A percentile compares a stretch with the other conserved stretches of the same genome.
phyloP scores from a whole-genome alignment of 2,113 vertebrate species.

The Podarcis cretensis region DNA sequence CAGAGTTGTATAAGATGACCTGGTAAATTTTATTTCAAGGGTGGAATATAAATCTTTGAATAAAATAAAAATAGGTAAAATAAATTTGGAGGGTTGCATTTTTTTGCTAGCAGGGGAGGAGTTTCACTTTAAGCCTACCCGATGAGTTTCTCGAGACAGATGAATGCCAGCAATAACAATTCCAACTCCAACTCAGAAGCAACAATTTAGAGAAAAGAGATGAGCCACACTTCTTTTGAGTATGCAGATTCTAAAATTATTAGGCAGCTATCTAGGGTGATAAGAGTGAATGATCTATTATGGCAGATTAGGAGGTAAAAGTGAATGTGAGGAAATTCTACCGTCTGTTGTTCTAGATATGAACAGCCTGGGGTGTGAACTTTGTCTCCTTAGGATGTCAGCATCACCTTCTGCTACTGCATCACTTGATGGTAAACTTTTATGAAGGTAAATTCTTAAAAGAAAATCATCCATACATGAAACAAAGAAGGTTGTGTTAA shows the following conservation, averaged over 20 bases:
- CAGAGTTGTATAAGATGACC: too few relatives aligned
- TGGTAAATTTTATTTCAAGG: too few relatives aligned
- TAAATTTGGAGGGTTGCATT: too few relatives aligned
- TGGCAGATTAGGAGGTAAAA: not conserved
- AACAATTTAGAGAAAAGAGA: not conserved
- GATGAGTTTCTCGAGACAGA: too few relatives aligned
- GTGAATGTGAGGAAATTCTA: not conserved
- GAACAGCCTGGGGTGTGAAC: not conserved
- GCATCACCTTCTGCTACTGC: not conserved
- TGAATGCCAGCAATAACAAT: too few relatives aligned
- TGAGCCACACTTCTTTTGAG: not conserved
- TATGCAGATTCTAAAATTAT: not conserved
- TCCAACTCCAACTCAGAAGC: too few relatives aligned
- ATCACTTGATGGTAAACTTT: slow-evolving; percentile 1
- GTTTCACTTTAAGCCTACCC: too few relatives aligned
- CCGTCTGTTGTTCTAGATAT: not conserved
- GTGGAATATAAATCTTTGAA: too few relatives aligned
- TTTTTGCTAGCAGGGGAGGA: too few relatives aligned
- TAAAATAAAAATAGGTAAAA: too few relatives aligned
- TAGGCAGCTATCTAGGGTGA: not conserved
- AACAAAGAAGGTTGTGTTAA: not conserved
- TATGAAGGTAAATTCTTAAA: slow-evolving; percentile 14
- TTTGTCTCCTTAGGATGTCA: not conserved
- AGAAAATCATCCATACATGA: not conserved
- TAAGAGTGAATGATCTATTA: not conserved